These are phyloP conservation scores for Rhincodon typus DNA, from an alignment of 2,797 vertebrate species.

Conservation along the genomic window DNA sequence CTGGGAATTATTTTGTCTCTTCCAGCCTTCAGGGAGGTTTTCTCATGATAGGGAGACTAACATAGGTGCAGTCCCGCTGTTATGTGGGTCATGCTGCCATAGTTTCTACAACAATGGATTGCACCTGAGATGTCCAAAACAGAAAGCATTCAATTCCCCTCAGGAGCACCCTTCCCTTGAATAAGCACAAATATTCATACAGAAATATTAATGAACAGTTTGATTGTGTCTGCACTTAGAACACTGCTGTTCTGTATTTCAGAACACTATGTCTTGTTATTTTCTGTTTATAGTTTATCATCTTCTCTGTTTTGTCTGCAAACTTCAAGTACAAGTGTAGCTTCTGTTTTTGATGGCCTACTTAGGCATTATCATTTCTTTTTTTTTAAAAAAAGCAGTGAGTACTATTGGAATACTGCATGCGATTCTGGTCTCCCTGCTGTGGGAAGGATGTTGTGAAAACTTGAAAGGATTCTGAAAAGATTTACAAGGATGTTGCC, in stretches of 20 bases:
- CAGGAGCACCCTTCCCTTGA: not conserved
- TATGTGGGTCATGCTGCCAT: too few relatives aligned
- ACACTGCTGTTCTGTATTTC: not conserved
- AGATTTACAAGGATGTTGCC: too few relatives aligned
- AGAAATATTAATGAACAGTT: not conserved
- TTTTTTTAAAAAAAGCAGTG: too few relatives aligned
- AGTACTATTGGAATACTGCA: too few relatives aligned
- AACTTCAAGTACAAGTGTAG: not conserved
- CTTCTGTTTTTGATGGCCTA: not conserved
- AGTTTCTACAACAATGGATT: too few relatives aligned
- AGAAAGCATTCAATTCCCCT: not conserved
- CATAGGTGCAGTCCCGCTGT: too few relatives aligned
- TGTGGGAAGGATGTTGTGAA: too few relatives aligned
- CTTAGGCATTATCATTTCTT: not conserved
- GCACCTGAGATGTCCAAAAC: not conserved
- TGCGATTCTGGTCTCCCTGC: too few relatives aligned
- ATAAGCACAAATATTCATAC: not conserved
- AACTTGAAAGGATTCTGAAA: too few relatives aligned
- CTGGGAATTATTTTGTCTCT: too few relatives aligned
- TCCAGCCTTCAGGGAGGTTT: too few relatives aligned
- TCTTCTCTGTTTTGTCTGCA: not conserved
- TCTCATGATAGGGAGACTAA: too few relatives aligned
- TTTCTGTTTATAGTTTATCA: not conserved
- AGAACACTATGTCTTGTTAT: not conserved
- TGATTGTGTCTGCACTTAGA: not conserved